Evolutionary conservation across 1,140 invertebrate genomes (phyloP), one percentile per base, ranked within the genome.

Genomic region (Amyelois transitella): DNA sequence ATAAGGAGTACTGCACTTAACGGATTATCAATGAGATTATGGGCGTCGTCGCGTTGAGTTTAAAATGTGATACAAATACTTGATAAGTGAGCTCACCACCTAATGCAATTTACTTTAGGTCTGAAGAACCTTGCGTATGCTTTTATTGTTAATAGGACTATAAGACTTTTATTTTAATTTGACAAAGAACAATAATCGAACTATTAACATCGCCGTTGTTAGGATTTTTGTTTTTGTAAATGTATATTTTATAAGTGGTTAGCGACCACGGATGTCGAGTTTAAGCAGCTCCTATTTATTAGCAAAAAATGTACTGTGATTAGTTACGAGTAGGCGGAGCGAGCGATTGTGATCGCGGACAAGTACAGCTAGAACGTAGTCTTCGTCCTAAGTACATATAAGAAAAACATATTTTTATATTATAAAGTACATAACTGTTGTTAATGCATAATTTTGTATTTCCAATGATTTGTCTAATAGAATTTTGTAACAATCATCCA

Each of bases 371-470:
- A 54, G 64, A 70, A 66, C 59, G 66, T 69, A 71, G 54, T 70
- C 70, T 70, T 77, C 69, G 64, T 78, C 75, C 65, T 75, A 72
- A 57, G 63, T 69, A 64, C 61, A 65, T 80, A 80, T 85, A 84
- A 85, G 75, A 85, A 81, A 83, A 72, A 63, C 32, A 81, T 87
- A 87, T 87, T 87, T 87, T 87, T 87, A 82, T 87, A 87, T 85
- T 76, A 80, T 78, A 83, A 82, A 83, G 69, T 83, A 85, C 77
- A 78, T 78, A 74, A 78, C 70, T 82, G 84, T 86, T 85, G 73
- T 76, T 63, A 66, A 82, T 60, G 51, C 59, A 72, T 74, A 71
- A 55, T 81, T 78, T 81, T 81, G 67, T 82, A 83, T 78, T 77
- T 69, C 70, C 68, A 76, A 76, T 73, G 56, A 72, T 61, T 61